These are phyloP conservation scores for Nematopogon swammerdamellus DNA, from an alignment of 2,888 invertebrate species.

Conservation along the genomic window DNA sequence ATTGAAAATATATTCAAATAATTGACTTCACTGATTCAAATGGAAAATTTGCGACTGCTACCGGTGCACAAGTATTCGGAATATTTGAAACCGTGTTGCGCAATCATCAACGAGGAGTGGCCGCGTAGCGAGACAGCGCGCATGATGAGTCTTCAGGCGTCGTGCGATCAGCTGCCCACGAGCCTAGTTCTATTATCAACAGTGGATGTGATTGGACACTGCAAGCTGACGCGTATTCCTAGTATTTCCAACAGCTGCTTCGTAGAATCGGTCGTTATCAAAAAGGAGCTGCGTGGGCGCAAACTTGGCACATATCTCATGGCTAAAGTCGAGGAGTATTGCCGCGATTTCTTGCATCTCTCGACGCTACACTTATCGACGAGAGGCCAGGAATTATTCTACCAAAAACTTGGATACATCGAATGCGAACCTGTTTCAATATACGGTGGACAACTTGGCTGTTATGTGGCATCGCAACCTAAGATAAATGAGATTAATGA, in stretches of 20 bases:
- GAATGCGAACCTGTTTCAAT: constrained; percentile 68
- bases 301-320: constrained; percentile 75
- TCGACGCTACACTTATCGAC: constrained; percentile 67
- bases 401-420: constrained; percentile 68
- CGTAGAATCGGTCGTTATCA: constrained; percentile 79
- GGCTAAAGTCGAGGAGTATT: constrained; percentile 71
- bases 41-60: constrained; percentile 46
- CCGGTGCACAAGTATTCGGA: constrained; percentile 72
- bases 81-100: constrained; percentile 67
- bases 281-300: constrained; percentile 65
- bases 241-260: constrained; percentile 69
- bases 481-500: neutral
- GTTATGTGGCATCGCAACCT: neutral
- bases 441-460: constrained; percentile 46
- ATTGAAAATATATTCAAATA: too few relatives aligned
- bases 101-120: constrained; percentile 84
- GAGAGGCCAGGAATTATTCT: constrained; percentile 73
- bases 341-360: constrained; percentile 57
- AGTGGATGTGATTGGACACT: constrained; percentile 55
- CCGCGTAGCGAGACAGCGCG: constrained; percentile 77
- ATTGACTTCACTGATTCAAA: constrained; percentile 9
- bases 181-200: constrained; percentile 58
- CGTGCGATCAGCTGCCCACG: constrained; percentile 70
- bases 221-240: constrained; percentile 73
- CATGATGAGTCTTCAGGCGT: constrained; percentile 69